Evolutionary conservation across 2,797 vertebrate genomes (phyloP).

Genomic region (Prunella strophiata): DNA sequence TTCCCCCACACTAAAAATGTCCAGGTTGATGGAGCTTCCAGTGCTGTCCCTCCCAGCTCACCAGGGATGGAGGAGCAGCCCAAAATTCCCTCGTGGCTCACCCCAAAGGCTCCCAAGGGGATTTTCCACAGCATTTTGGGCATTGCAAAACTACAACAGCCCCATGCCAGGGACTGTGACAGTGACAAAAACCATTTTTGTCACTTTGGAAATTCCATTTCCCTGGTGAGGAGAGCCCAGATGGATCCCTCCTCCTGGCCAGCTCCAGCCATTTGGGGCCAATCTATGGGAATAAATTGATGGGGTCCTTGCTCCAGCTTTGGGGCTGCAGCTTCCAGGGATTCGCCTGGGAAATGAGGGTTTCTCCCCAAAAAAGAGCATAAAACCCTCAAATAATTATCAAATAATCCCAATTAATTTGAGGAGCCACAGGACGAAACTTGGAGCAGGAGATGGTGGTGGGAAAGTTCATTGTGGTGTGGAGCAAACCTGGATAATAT

Average conservation of each 20-base stretch:
- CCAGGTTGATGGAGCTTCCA: accelerated
- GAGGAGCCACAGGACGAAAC: neutral
- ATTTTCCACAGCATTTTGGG: accelerated
- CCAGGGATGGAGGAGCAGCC: accelerated
- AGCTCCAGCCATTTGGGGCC: too few species aligned
- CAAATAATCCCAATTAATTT: neutral
- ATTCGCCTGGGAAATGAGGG: accelerated
- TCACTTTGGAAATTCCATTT: neutral
- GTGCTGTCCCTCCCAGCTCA: accelerated
- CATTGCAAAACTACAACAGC: accelerated
- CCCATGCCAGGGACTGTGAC: accelerated
- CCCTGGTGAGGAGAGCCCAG: accelerated
- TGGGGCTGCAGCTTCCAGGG: neutral
- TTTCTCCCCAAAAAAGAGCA: neutral
- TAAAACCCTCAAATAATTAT: neutral
- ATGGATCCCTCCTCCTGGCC: neutral
- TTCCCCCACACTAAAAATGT: neutral
- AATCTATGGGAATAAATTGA: neutral
- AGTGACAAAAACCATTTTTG: neutral
- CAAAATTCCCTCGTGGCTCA: neutral
- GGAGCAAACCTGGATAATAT: neutral
- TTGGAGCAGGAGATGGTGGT: neutral
- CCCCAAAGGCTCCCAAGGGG: accelerated
- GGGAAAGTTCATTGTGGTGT: accelerated
- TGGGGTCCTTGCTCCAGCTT: accelerated